Conservation (phyloP, 92 coral and sea anemone genomes). For the Zoanthus gigantus region DNA sequence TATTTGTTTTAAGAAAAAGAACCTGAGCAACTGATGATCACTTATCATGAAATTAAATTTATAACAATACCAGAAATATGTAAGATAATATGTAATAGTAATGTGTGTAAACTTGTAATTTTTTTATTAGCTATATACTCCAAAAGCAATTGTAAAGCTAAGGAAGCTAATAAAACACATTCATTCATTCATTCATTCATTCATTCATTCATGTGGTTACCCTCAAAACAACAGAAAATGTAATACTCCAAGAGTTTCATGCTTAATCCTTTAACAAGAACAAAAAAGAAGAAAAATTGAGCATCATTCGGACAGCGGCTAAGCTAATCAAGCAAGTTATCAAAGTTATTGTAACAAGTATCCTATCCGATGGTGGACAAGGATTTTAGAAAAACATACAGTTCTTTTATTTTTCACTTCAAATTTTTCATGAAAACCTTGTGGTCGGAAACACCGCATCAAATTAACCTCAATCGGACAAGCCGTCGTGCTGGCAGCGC, state of each 20-base stretch:
- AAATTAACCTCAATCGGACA: conserved; percentile 45
- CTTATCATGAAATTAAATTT: no score
- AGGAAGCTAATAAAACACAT: no score
- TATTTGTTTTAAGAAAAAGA: no score
- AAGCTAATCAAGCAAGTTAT: conserved; percentile 28
- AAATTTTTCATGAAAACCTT: background rate
- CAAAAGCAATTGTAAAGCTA: no score
- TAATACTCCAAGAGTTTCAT: conserved; percentile 34
- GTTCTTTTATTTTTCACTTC: conserved; percentile 8
- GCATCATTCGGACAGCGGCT: conserved; percentile 18
- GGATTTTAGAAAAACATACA: background rate
- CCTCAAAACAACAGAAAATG: background rate
- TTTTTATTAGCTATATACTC: no score
- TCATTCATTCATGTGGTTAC: background rate
- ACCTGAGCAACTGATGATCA: no score
- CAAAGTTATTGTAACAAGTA: background rate
- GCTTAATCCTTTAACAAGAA: background rate
- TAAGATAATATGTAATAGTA: no score
- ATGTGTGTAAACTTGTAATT: no score
- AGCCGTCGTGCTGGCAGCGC: conserved; percentile 16
- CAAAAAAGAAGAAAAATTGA: background rate
- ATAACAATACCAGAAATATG: no score
- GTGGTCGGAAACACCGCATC: conserved; percentile 28
- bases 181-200: no score
- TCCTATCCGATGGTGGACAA: conserved; percentile 15